Base-by-base conservation (phyloP, 2,888 invertebrate species). In the Yponomeuta plumbellus region DNA sequence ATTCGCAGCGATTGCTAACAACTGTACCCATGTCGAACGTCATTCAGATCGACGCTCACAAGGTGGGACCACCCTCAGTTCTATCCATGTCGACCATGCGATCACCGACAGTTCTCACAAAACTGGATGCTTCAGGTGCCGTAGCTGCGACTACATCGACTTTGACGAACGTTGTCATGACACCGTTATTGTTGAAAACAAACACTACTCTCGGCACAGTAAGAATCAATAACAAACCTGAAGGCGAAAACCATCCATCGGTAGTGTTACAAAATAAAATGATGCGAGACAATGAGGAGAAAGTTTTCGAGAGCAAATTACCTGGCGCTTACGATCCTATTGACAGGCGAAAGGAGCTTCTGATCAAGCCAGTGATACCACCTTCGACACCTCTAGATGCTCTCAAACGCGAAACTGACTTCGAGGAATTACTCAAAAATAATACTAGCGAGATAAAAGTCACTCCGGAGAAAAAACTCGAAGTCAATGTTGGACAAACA, bases 371-470 rank as follows among this genome's bases (percentile, higher is more conserved):
- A 40, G 21, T 64, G 21, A 79, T 26, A 69, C 66, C 74, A 6
- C 58, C 69, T 66, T 61, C 68, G 13, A 68, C 70, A 17, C 52
- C 70, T 23, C 61, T 66, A 39, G 85, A 83, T 66, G 75, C 73
- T 69, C 71, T 74, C 68, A 90, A 90, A 79, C 84, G 86, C 76
- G 90, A 85, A 73, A 91, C 91, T 57, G 92, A 92, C 75, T 92
- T 91, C 74, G 92, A 92, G 75, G 92, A 92, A 73, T 75, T 92
- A 61, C 75, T 92, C 39, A 92, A 88, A 78, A 91, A 91, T 73
- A 91, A 85, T 66, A 88, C 91, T 23, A 91, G 88, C 75, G 88
- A 91, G 80, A 91, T 90, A 65, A 92, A 91, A 80, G 75, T 88
- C 20, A 83, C 80, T 20, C 89, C 86, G 20, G 88, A 88, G 67